A percentile compares a stretch with the other conserved stretches of the same genome.
Evolutionary conservation across 2,888 invertebrate species (phyloP).

Genomic region (Blomia tropicalis): DNA sequence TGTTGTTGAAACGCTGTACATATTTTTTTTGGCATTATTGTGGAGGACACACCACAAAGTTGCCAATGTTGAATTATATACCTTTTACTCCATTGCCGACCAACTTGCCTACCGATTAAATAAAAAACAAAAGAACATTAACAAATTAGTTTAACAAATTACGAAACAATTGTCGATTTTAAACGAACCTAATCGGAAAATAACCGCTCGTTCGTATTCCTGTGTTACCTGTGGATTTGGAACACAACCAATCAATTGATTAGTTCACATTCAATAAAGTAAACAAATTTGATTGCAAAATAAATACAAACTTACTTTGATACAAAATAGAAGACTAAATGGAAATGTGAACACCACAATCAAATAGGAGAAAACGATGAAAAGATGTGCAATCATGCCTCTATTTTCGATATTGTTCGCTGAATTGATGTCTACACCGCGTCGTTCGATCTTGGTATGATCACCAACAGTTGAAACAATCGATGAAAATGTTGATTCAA

Average conservation of each 20-base stretch:
- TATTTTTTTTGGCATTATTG: background rate
- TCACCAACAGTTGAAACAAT: too few species aligned
- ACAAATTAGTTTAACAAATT: background rate
- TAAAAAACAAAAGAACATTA: background rate
- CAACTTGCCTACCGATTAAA: background rate
- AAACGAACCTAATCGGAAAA: constrained; percentile 61
- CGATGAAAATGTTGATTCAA: too few species aligned
- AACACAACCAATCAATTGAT: background rate
- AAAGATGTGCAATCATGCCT: background rate
- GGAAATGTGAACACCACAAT: constrained; percentile 46
- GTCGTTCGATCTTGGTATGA: too few species aligned
- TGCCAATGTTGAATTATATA: background rate
- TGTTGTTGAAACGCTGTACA: background rate
- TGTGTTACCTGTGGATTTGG: constrained; percentile 46
- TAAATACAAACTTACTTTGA: constrained; percentile 47
- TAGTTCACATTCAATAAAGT: background rate
- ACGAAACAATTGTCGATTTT: background rate
- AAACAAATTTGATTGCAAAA: background rate
- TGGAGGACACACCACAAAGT: background rate
- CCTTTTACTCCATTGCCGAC: constrained; percentile 6
- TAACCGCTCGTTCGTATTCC: constrained; percentile 56
- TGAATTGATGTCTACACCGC: too few species aligned
- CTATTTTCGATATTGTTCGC: background rate
- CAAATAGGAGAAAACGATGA: background rate
- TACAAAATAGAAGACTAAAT: constrained; percentile 63